Evolutionary conservation across 2,797 vertebrate genomes (phyloP).

Genomic region (Galaxias olidus): DNA sequence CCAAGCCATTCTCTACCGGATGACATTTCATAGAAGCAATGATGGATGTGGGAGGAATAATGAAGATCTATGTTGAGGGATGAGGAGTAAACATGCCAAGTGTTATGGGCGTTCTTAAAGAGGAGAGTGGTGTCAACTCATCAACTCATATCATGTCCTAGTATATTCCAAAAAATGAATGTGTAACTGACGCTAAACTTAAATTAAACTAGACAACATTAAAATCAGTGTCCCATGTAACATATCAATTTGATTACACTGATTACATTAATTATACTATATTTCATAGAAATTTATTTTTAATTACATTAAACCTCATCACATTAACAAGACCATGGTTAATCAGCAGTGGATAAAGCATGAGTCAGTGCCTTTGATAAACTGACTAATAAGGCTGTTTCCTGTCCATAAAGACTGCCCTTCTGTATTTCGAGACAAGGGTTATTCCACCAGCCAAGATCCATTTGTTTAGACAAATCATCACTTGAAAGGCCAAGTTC

Average conservation of each 20-base stretch:
- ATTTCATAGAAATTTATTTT: too few species aligned
- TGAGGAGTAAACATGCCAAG: conserved; percentile 50
- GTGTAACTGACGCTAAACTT: too few species aligned
- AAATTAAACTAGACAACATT: too few species aligned
- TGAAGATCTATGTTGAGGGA: conserved; percentile 40
- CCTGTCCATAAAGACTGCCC: conserved; percentile 51
- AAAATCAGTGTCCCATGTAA: too few species aligned
- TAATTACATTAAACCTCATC: too few species aligned
- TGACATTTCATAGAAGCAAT: conserved; percentile 41
- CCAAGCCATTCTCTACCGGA: conserved; percentile 44
- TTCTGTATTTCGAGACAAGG: conserved; percentile 46
- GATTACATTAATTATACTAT: too few species aligned
- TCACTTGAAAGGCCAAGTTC: conserved; percentile 36
- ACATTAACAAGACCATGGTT: too few species aligned
- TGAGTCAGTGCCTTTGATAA: conserved; percentile 38
- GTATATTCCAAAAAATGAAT: too few species aligned
- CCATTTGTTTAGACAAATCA: conserved; percentile 60
- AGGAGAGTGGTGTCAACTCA: conserved; percentile 33
- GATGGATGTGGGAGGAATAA: conserved; percentile 24
- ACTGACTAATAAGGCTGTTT: not conserved
- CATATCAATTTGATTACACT: too few species aligned
- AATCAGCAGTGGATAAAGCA: too few species aligned
- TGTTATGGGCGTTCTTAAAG: conserved; percentile 17
- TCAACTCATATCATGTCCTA: conserved; percentile 6
- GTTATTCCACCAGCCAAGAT: conserved; percentile 56